Evolutionary conservation across 2,888 invertebrate genomes (phyloP).

Genomic region (Cataglyphis cursor): DNA sequence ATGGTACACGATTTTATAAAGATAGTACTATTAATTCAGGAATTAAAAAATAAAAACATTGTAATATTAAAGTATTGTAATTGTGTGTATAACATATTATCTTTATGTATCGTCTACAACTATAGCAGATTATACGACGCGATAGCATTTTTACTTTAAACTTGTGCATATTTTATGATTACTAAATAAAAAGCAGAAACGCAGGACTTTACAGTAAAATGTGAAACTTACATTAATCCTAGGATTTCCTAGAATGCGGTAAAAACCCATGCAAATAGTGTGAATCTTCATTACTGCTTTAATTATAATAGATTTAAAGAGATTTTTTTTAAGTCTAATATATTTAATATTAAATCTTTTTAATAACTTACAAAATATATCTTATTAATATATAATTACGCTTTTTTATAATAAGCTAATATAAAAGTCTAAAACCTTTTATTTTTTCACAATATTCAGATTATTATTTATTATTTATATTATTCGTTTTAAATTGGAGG

Average conservation of each 20-base stretch:
- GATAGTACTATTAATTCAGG: background rate
- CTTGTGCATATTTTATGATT: constrained; percentile 27
- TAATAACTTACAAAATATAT: background rate
- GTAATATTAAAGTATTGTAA: background rate
- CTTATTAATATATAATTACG: background rate
- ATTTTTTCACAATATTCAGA: background rate
- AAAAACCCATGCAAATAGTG: background rate
- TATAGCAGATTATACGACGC: background rate
- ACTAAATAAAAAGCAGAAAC: constrained; percentile 24
- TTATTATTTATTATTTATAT: background rate
- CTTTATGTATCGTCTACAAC: background rate
- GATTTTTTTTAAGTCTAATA: constrained; percentile 5
- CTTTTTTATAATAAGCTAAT: background rate
- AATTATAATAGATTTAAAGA: background rate
- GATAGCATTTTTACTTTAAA: background rate
- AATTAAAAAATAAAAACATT: background rate
- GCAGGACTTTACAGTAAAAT: constrained; percentile 11
- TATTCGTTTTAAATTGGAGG: background rate
- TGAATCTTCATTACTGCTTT: constrained; percentile 34
- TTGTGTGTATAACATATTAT: background rate
- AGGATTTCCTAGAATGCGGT: background rate
- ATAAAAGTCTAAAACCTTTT: no score
- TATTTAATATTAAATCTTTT: background rate
- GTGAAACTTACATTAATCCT: constrained; percentile 28
- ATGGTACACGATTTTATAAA: background rate